Evolutionary conservation across 2,797 vertebrate genomes (phyloP), one percentile per base, ranked within the genome.

Genomic region (Sebastes oblongus): DNA sequence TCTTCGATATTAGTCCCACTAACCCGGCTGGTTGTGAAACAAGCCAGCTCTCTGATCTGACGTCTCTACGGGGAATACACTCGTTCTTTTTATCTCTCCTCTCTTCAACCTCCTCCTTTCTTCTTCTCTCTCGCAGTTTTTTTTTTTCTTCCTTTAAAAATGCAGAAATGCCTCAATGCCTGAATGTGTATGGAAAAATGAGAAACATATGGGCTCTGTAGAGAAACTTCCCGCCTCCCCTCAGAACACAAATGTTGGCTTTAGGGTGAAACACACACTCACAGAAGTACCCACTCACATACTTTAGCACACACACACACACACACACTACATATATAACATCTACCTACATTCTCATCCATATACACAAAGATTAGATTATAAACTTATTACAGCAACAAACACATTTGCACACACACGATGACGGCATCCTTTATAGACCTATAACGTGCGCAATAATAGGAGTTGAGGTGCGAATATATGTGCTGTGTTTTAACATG

Each of bases 181-280:
- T 93, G 94, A 94, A 93, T 94, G 92, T 91, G 90, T 93, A 95
- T 93, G 75, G 81, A 92, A 80, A 88, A 96, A 96, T 94, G 86
- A 95, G 94, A 95, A 96, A 91, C 95, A 96, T 81, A 95, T 96
- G 95, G 90, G 76, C 86, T 69, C 82, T 80, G 79, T 78, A 52
- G 81, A 87, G 66, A 82, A 85, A 86, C 83, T 80, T 56, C n/a
- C 82, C 65, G 69, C 86, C 86, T 85, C 83, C 78, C 84, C 84
- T 85, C 81, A 75, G 29, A 93, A 93, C 79, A 14, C 84, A 93
- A 93, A 94, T 89, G 87, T 93, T 94, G 89, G 90, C 90, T 93
- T 93, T 87, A 86, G 89, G 87, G 77, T 90, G 85, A 78, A 90
- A 91, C 80, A 87, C 86, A 90, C 78, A 80, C 83, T 84, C 59